phyloP scores from a whole-genome alignment of 2,888 invertebrate genomes.

The Agrochola lychnidis region DNA sequence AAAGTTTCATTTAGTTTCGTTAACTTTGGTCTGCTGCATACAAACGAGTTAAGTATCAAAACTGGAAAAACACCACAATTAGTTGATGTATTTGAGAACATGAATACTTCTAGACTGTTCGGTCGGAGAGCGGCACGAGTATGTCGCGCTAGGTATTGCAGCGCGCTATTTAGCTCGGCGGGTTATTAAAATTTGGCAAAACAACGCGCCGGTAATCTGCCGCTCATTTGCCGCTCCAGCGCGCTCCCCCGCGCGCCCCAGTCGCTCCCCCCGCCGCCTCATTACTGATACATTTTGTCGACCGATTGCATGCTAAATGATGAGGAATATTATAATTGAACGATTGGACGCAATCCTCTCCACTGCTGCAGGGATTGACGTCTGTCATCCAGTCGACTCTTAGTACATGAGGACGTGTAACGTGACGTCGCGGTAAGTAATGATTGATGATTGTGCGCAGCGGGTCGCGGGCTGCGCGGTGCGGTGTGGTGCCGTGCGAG shows the following conservation, averaged over 20 bases:
- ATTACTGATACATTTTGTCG: conserved; percentile 54
- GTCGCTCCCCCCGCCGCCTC: conserved; percentile 16
- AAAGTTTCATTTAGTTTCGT: not conserved
- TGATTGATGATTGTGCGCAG: conserved; percentile 43
- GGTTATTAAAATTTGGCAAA: conserved; percentile 62
- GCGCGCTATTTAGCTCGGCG: conserved; percentile 29
- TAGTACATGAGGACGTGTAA: not conserved
- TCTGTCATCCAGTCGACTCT: not conserved
- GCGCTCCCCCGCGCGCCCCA: not conserved
- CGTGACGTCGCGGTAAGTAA: conserved; percentile 39
- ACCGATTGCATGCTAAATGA: conserved; percentile 46
- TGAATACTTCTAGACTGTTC: conserved; percentile 2
- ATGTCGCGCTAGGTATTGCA: not conserved
- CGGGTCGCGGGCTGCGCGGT: not conserved
- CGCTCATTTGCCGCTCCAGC: conserved; percentile 63
- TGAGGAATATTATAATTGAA: conserved; percentile 41
- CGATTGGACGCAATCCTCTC: conserved; percentile 13
- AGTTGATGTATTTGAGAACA: conserved; percentile 1
- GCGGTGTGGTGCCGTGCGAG: not conserved
- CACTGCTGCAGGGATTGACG: not conserved
- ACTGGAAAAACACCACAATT: not conserved
- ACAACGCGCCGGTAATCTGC: conserved; percentile 60
- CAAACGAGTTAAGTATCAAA: not conserved
- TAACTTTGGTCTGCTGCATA: not conserved
- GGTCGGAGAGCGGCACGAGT: not conserved